Conservation (phyloP, 2,888 invertebrate species). For the Pollenia angustigena region DNA sequence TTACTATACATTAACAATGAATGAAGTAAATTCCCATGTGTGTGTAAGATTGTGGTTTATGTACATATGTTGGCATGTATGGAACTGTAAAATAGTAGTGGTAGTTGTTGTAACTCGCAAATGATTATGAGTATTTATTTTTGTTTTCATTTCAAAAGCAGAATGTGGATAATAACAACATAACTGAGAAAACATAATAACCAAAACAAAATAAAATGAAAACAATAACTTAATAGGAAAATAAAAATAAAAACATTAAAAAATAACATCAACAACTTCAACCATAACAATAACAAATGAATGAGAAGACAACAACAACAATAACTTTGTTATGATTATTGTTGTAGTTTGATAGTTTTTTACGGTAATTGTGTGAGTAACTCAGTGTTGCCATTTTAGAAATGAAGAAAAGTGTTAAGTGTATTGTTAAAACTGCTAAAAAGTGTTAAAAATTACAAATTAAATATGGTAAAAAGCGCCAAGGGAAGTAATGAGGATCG, state of each 20-base stretch:
- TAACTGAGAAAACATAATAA: conserved; percentile 75
- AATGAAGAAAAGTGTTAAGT: too few species aligned
- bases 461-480: too few species aligned
- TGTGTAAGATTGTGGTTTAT: background rate
- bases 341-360: background rate
- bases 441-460: too few species aligned
- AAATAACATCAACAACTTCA: conserved; percentile 72
- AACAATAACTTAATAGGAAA: conserved; percentile 43
- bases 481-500: too few species aligned
- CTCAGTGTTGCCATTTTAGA: too few species aligned
- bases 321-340: conserved; percentile 14
- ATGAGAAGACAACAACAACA: conserved; percentile 26
- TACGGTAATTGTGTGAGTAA: background rate
- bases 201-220: conserved; percentile 73
- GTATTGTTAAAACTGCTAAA: too few species aligned
- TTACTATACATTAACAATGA: conserved; percentile 39
- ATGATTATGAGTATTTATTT: background rate
- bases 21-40: background rate
- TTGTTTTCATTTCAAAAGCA: conserved; percentile 25
- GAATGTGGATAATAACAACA: conserved; percentile 78
- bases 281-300: conserved; percentile 75
- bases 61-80: too few species aligned
- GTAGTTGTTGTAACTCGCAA: background rate
- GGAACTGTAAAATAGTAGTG: background rate
- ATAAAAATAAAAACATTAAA: conserved; percentile 63